A percentile compares a stretch with the other conserved stretches of the same genome.
Conservation (phyloP, 53 echinoderm and acorn worm species). For the Zoroaster sp. region DNA sequence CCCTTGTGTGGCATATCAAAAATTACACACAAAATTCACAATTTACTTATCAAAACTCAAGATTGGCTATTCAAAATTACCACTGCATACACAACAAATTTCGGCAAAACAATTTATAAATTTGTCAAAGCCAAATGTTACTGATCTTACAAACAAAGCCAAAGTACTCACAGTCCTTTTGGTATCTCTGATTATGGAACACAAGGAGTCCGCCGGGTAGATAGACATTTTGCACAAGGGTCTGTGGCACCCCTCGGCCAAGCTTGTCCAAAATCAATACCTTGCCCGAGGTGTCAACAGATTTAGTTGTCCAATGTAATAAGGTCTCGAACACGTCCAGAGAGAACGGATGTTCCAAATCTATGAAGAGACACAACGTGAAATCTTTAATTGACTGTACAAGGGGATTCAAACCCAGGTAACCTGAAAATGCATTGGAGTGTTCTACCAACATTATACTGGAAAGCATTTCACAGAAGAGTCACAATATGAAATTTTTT, state of each 20-base stretch:
- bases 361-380: neutral
- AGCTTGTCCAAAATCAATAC: constrained; percentile 73
- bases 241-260: constrained; percentile 77
- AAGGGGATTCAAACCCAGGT: neutral
- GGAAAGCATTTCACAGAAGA: too few relatives aligned
- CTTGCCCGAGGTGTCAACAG: neutral
- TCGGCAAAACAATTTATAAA: too few relatives aligned
- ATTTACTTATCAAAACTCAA: too few relatives aligned
- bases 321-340: constrained; percentile 60
- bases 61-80: too few relatives aligned
- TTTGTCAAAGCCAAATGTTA: too few relatives aligned
- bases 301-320: constrained; percentile 34
- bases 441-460: too few relatives aligned
- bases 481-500: too few relatives aligned
- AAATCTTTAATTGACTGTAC: neutral
- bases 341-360: constrained; percentile 45
- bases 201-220: constrained; percentile 73
- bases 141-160: too few relatives aligned
- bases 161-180: neutral
- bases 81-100: too few relatives aligned
- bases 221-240: constrained; percentile 44
- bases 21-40: too few relatives aligned
- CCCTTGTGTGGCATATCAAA: too few relatives aligned
- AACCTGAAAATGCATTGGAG: neutral
- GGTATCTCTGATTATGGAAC: constrained; percentile 78